phyloP scores from a whole-genome alignment of 2,888 invertebrate genomes.

The Drosophila siamana region DNA sequence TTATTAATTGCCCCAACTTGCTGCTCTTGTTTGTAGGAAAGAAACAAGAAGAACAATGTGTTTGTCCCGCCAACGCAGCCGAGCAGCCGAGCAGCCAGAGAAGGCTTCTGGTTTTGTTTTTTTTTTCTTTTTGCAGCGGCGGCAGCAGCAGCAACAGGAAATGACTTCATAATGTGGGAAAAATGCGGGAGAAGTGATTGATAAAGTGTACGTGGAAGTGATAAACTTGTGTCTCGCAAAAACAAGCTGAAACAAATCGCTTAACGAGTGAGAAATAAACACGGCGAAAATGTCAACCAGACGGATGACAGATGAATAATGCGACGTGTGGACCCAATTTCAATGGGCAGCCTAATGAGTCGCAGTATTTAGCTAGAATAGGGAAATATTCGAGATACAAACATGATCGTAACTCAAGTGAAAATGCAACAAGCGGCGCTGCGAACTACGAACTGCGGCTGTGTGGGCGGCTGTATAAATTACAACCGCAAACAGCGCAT shows the following conservation, averaged over 20 bases:
- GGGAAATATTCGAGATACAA: slow-evolving; percentile 44
- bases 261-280: slow-evolving; percentile 47
- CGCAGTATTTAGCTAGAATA: background rate
- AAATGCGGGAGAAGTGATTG: slow-evolving; percentile 35
- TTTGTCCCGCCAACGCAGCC: slow-evolving; percentile 43
- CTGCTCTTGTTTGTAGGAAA: too few species aligned
- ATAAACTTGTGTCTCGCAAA: slow-evolving; percentile 17
- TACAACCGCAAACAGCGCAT: slow-evolving; percentile 70
- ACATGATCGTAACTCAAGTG: slow-evolving; percentile 47
- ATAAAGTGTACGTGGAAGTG: slow-evolving; percentile 30
- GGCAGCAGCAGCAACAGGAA: slow-evolving; percentile 31
- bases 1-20: slow-evolving; percentile 41
- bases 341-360: slow-evolving; percentile 48
- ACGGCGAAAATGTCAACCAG: slow-evolving; percentile 5
- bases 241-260: slow-evolving; percentile 43
- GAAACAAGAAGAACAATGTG: slow-evolving; percentile 13
- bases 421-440: slow-evolving; percentile 41
- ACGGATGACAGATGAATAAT: slow-evolving; percentile 45
- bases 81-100: background rate
- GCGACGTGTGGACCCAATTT: slow-evolving; percentile 32
- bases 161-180: slow-evolving; percentile 55
- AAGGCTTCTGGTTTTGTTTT: background rate
- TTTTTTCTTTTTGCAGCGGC: too few species aligned
- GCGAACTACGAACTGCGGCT: too few species aligned
- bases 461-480: slow-evolving; percentile 68